Percentiles rank a stretch among this genome's conserved stretches.
Evolutionary conservation across 2,797 vertebrate genomes (phyloP).

Genomic region (Pantherophis alleghaniensis): DNA sequence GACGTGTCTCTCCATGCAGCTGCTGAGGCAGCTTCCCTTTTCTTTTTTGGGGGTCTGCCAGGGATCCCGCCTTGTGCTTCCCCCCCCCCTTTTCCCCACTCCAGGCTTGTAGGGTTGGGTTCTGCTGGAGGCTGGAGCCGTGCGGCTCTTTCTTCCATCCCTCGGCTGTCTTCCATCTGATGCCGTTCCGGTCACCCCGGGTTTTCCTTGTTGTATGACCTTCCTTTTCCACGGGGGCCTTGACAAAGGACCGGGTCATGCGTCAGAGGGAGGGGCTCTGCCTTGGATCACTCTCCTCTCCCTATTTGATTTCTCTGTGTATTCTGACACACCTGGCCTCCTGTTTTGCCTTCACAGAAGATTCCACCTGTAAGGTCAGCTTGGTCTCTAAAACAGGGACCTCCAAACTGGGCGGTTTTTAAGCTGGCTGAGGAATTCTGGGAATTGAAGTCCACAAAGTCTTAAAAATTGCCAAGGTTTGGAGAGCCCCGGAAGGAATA

Average conservation of each 20-base stretch:
- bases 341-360: too few relatives aligned
- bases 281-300: not conserved
- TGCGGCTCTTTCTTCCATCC: not conserved
- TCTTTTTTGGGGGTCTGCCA: conserved; percentile 21
- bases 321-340: not conserved
- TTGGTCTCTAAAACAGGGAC: not conserved
- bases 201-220: not conserved
- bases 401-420: not conserved
- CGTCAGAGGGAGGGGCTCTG: not conserved
- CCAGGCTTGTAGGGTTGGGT: not conserved
- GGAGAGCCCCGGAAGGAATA: not conserved
- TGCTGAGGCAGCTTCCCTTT: conserved; percentile 11
- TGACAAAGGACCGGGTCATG: not conserved
- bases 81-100: not conserved
- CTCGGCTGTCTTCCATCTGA: not conserved
- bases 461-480: not conserved
- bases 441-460: not conserved
- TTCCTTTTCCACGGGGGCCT: not conserved
- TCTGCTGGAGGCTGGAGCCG: not conserved
- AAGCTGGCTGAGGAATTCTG: not conserved
- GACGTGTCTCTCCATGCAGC: conserved; percentile 17
- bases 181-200: accelerated
- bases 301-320: not conserved
- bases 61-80: not conserved
- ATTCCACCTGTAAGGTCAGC: not conserved